These are phyloP conservation scores for Corythoichthys haematopterus DNA, from an alignment of 2,113 vertebrate genomes.

Conservation along the genomic window DNA sequence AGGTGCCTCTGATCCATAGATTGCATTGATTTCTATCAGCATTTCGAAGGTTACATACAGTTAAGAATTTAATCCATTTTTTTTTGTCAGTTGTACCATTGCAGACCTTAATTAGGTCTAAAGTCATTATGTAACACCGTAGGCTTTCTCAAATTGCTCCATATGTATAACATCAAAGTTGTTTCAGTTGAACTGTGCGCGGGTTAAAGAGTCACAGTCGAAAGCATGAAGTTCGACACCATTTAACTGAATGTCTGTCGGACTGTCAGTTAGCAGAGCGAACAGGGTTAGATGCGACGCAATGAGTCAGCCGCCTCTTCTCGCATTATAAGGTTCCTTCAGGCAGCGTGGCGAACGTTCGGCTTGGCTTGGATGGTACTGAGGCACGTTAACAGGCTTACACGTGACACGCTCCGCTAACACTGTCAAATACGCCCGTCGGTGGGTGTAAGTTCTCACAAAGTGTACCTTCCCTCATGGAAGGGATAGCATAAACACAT, in stretches of 20 bases:
- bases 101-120: background rate
- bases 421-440: conserved; percentile 22
- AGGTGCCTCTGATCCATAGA: conserved; percentile 13
- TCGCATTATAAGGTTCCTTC: conserved; percentile 29
- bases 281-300: conserved; percentile 26
- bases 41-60: background rate
- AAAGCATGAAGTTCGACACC: conserved; percentile 33
- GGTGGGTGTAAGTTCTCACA: background rate
- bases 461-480: conserved; percentile 6
- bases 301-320: conserved; percentile 37
- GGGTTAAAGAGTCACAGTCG: conserved; percentile 9
- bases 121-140: background rate
- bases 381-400: conserved; percentile 39
- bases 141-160: background rate
- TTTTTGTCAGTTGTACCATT: background rate
- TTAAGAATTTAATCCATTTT: background rate
- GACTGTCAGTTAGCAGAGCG: conserved; percentile 36
- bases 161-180: background rate
- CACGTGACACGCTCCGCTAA: conserved; percentile 20
- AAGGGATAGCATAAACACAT: conserved; percentile 3
- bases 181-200: background rate
- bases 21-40: conserved; percentile 5
- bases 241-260: conserved; percentile 39
- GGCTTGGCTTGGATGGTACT: conserved; percentile 11
- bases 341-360: conserved; percentile 10